These are phyloP conservation scores for Chrysopa pallens DNA, from an alignment of 1,140 invertebrate genomes.

Conservation along the genomic window DNA sequence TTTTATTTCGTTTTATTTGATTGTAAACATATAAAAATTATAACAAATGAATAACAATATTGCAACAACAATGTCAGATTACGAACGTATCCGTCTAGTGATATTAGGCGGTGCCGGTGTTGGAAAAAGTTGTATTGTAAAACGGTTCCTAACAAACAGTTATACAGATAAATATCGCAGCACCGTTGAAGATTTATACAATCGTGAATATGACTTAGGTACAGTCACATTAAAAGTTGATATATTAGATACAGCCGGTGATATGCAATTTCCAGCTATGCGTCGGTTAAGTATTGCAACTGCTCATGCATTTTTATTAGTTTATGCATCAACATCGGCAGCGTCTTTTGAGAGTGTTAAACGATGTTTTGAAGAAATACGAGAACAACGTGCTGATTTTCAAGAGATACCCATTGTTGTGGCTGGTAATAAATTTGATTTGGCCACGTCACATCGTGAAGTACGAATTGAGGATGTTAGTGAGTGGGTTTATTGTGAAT, in stretches of 20 bases:
- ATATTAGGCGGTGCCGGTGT: constrained; percentile 66
- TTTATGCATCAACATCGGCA: constrained; percentile 65
- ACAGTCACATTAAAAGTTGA: constrained; percentile 65
- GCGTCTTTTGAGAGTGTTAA: constrained; percentile 62
- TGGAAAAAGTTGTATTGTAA: constrained; percentile 71
- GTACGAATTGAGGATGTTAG: constrained; percentile 57
- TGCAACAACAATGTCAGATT: constrained; percentile 30
- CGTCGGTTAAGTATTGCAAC: constrained; percentile 70
- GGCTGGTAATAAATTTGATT: constrained; percentile 68
- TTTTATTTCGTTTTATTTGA: no score
- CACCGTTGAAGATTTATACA: constrained; percentile 81
- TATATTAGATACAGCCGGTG: constrained; percentile 73
- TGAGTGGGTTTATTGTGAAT: constrained; percentile 60
- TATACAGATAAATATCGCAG: constrained; percentile 70
- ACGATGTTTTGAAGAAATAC: constrained; percentile 65
- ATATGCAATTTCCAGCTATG: constrained; percentile 80
- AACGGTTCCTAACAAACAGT: constrained; percentile 68
- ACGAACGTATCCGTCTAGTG: constrained; percentile 69
- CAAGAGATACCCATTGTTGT: constrained; percentile 74
- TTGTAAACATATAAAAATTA: no score
- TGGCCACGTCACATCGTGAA: constrained; percentile 41
- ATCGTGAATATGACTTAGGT: constrained; percentile 62
- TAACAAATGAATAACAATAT: constrained; percentile 14
- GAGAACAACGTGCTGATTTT: constrained; percentile 57
- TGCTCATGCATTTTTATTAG: constrained; percentile 75